These are phyloP conservation scores for Ciconia stormi DNA, from an alignment of 2,113 vertebrate genomes.

Conservation along the genomic window DNA sequence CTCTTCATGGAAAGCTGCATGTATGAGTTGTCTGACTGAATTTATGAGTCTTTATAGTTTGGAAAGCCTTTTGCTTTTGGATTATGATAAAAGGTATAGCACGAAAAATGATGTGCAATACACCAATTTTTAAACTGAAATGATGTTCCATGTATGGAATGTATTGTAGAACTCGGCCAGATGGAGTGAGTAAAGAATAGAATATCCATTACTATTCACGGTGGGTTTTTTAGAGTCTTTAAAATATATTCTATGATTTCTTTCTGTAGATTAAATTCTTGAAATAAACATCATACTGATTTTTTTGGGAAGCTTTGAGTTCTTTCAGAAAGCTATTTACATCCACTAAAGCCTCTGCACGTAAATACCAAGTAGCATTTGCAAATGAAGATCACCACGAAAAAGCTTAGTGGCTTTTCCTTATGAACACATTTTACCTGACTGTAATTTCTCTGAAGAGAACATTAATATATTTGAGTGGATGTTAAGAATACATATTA, in stretches of 20 bases:
- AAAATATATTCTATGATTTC: not conserved
- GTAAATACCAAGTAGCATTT: slow-evolving; percentile 15
- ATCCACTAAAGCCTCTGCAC: not conserved
- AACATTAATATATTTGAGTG: not conserved
- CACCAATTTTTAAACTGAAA: not conserved
- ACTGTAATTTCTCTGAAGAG: slow-evolving; percentile 7
- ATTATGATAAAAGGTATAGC: not conserved
- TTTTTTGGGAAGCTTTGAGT: not conserved
- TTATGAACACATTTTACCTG: slow-evolving; percentile 46
- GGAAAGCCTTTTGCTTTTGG: not conserved
- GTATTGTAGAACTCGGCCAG: not conserved
- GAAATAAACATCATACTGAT: not conserved
- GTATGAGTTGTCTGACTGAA: not conserved
- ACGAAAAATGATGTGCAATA: not conserved
- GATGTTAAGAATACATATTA: not conserved
- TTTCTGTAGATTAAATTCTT: not conserved
- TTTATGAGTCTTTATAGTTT: not conserved
- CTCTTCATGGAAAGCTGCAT: not conserved
- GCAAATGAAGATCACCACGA: slow-evolving; percentile 5
- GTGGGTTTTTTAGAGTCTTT: not conserved
- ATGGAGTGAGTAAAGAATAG: not conserved
- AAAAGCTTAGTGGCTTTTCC: slow-evolving; percentile 22
- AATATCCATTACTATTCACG: not conserved
- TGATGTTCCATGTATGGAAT: not conserved
- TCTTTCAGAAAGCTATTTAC: slow-evolving; percentile 37